Conservation (phyloP, 2,113 vertebrate genomes). For the Rostratula benghalensis region DNA sequence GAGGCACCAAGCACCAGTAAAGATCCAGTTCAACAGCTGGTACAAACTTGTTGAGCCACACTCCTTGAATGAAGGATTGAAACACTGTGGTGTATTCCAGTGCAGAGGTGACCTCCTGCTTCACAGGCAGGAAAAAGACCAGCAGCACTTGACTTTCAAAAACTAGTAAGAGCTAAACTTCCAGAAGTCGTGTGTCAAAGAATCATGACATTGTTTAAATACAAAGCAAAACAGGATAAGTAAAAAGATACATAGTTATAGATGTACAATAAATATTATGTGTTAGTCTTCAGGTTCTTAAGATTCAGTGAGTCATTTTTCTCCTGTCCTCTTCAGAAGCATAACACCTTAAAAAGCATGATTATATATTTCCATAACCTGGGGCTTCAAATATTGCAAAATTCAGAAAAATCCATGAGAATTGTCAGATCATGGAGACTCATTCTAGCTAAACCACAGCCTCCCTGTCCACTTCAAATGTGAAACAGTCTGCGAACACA, state of each 20-base stretch:
- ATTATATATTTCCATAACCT: not conserved
- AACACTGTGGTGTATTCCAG: not conserved
- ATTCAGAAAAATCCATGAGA: not conserved
- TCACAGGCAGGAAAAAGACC: not conserved
- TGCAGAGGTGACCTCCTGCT: not conserved
- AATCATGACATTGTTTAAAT: not conserved
- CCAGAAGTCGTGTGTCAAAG: not conserved
- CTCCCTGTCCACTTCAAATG: not conserved
- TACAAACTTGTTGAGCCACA: not conserved
- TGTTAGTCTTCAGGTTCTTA: not conserved
- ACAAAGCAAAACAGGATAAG: not conserved
- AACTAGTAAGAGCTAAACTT: not conserved
- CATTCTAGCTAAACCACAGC: not conserved
- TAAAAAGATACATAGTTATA: not conserved
- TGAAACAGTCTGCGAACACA: not conserved
- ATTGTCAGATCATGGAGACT: not conserved
- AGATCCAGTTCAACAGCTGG: not conserved
- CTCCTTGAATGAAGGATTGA: not conserved
- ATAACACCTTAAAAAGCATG: not conserved
- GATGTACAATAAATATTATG: not conserved
- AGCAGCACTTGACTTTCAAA: not conserved
- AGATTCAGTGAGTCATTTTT: not conserved
- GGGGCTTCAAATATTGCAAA: not conserved
- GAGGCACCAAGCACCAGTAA: not conserved
- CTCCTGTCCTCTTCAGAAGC: not conserved